phyloP scores from a whole-genome alignment of 2,888 invertebrate species.

The Altica lythri region DNA sequence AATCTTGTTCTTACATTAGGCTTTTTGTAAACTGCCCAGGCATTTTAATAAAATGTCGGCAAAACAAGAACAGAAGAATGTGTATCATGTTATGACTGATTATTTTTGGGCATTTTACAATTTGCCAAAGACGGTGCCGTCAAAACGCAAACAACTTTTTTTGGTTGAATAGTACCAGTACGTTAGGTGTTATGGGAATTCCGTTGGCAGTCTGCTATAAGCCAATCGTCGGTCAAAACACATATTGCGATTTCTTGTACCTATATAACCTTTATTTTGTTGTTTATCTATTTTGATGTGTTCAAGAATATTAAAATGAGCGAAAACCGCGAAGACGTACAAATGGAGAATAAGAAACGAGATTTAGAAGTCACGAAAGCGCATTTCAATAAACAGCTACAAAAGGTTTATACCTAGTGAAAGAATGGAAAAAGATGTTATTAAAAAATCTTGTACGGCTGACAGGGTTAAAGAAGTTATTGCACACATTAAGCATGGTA shows the following conservation, averaged over 20 bases:
- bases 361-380: neutral
- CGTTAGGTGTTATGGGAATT: neutral
- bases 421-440: constrained; percentile 5
- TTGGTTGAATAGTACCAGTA: constrained; percentile 1
- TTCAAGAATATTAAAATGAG: neutral
- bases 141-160: constrained; percentile 6
- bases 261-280: neutral
- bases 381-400: neutral
- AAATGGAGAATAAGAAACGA: neutral
- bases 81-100: neutral
- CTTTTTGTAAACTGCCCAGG: neutral
- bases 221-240: constrained; percentile 6
- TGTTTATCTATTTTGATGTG: neutral
- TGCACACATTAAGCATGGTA: constrained; percentile 18
- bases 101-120: constrained; percentile 6
- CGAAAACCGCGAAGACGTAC: neutral
- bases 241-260: neutral
- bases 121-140: constrained; percentile 5
- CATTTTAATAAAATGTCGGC: constrained; percentile 3
- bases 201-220: neutral
- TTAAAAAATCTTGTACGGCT: constrained; percentile 25
- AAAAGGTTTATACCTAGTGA: neutral
- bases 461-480: constrained; percentile 24
- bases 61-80: constrained; percentile 5
- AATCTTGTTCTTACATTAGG: too few relatives aligned